These are phyloP conservation scores for Haliaeetus leucogaster DNA, from an alignment of 2,113 vertebrate species.

Conservation along the genomic window DNA sequence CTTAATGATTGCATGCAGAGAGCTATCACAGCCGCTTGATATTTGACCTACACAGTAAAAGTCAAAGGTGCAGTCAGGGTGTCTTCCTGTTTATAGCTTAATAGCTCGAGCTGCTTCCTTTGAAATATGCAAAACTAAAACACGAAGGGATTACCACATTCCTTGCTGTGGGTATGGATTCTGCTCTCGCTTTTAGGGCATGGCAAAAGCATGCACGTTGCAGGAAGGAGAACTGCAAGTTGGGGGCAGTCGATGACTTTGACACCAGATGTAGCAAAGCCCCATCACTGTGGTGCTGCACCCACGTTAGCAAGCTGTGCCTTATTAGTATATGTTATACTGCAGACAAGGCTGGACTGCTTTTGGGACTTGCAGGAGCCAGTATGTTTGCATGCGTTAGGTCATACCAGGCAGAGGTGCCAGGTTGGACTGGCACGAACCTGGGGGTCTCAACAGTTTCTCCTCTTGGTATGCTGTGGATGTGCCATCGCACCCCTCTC, in stretches of 20 bases:
- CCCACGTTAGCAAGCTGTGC: not conserved
- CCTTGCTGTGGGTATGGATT: not conserved
- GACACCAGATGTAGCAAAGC: not conserved
- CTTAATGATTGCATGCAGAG: not conserved
- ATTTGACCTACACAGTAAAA: constrained; percentile 39
- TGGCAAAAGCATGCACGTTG: fast-evolving
- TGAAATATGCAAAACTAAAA: constrained; percentile 17
- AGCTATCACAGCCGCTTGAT: not conserved
- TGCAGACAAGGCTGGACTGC: not conserved
- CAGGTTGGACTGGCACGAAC: not conserved
- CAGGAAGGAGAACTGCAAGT: not conserved
- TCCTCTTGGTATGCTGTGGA: not conserved
- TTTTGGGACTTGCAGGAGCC: not conserved
- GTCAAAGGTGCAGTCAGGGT: constrained; percentile 54
- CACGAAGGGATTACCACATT: not conserved
- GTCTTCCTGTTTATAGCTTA: constrained; percentile 54
- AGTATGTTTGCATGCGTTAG: not conserved
- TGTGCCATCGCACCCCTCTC: not conserved
- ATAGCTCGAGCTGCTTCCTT: constrained; percentile 28
- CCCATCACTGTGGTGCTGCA: not conserved
- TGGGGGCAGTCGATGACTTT: not conserved
- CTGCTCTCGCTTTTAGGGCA: not conserved
- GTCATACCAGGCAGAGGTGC: not conserved
- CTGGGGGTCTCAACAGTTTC: not conserved
- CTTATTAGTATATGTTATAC: not conserved